phyloP scores from a whole-genome alignment of 2,797 vertebrate species.

The Brachymystax lenok region DNA sequence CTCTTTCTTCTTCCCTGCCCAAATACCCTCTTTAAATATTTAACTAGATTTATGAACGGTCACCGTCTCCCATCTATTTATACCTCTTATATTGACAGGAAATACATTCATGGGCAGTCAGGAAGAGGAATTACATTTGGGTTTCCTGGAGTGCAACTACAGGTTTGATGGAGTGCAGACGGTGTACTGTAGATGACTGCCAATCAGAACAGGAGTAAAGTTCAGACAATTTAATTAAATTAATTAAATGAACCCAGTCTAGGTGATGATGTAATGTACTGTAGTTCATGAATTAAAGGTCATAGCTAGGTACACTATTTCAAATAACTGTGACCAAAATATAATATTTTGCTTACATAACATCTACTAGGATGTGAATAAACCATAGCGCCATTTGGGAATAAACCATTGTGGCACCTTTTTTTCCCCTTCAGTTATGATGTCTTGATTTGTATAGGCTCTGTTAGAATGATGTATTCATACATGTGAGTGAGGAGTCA shows the following conservation, averaged over 20 bases:
- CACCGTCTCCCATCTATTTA: constrained; percentile 75
- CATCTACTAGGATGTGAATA: neutral
- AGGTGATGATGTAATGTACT: neutral
- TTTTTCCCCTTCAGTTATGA: neutral
- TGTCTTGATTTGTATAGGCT: constrained; percentile 41
- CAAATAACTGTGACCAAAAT: neutral
- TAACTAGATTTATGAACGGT: constrained; percentile 81
- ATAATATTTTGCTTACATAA: neutral
- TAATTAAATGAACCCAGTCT: neutral
- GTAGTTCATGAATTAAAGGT: neutral
- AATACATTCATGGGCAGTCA: constrained; percentile 60
- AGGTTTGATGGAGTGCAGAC: constrained; percentile 54
- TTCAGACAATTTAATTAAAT: neutral
- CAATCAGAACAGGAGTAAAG: neutral
- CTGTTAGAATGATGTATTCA: constrained; percentile 55
- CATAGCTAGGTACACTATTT: neutral
- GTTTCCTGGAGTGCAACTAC: constrained; percentile 54
- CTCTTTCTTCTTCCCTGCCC: constrained; percentile 54
- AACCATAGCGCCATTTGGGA: neutral
- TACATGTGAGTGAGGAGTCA: constrained; percentile 37
- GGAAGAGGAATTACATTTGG: constrained; percentile 61
- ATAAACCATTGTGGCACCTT: neutral
- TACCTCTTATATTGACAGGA: constrained; percentile 74
- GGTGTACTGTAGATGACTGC: neutral
- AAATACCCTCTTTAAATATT: constrained; percentile 83